Evolutionary conservation across 2,113 vertebrate genomes (phyloP), one percentile per base, ranked within the genome.

Genomic region (Mus spicilegus): DNA sequence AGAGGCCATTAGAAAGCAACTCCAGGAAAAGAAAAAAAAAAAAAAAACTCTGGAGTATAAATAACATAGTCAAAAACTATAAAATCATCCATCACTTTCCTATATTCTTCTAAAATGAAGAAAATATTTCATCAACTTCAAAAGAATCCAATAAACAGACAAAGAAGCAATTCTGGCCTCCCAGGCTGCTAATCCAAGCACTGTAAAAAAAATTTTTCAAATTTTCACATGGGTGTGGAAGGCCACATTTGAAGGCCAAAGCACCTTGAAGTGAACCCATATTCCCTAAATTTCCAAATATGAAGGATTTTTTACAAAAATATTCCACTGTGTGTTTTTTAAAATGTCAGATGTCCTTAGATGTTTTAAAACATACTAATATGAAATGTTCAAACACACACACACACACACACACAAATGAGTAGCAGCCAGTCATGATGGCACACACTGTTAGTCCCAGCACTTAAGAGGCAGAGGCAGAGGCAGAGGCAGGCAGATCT

Each of bases 41-140:
- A 56, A 56, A 12, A 56, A 92, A 92, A 85, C 95, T 92, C 89
- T 73, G 51, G 26, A 16, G 26, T 61, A 80, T 73, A 78, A 96
- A 91, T 33, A 69, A 56, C 20, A 1, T 94, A 33, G 61, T 61
- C 56, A 61, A 87, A 30, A 88, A 96, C 56, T 95, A 92, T 78
- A 49, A 96, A 87, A 70, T 91, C 87, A 92, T 69, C 76, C 90
- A 22, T 80, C 12, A 20, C 12, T n/a, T 88, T 70, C 84, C 80
- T 87, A 30, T 36, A 86, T 61, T 95, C 90, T 84, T 97, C 65
- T 49, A 95, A 89, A 54, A 86, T 92, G 19, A 95, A 90, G 51
- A 49, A 90, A 93, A 80, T 72, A 89, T 14, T 56, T 92, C 65
- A 90, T 88, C 65, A 90, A 92, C 19, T 77, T 89, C 36, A 89